Evolutionary conservation across 2,113 vertebrate species (phyloP), one percentile per base, ranked within the genome.

Genomic region (Corapipo altera): DNA sequence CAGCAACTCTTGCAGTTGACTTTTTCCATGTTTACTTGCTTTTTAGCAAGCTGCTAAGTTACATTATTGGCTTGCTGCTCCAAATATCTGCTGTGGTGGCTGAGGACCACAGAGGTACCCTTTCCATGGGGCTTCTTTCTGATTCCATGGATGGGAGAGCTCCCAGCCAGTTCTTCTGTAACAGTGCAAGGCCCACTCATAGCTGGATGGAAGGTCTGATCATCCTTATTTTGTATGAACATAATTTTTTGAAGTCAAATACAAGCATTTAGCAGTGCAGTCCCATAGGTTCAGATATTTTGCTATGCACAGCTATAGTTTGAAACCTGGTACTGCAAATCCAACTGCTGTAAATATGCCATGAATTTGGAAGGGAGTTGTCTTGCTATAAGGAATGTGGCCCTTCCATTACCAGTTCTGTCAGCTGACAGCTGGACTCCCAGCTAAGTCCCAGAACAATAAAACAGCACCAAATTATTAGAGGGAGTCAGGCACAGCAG

Each of bases 351-450:
- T 61, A 39, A 82, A 85, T 58, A 21, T 8, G 39, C 89, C 15
- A 0, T 12, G 80, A 82, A 13, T 74, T 67, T 39, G 67, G 94
- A 76, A 92, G 95, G 90, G 93, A 94, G 95, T 20, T 93, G 72
- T 88, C 85, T 88, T 48, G 8, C 35, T 52, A 2, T 84, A 51
- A 90, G 95, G 90, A 94, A 95, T 92, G 91, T 61, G 55, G 43
- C 22, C 88, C 88, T 84, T 71, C 93, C 93, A 75, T 96, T 39
- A 27, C 43, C 83, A 94, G 64, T 35, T 48, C 2, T 93, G 67
- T 85, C 91, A 88, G 78, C 81, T 94, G 94, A 43, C 93, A 97
- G 92, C 90, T 90, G 92, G 75, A 78, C 85, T 81, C 90, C 52
- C 82, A 80, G 5, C 88, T 55, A 52, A 83, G 59, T 28, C 75